Conservation (phyloP, 2,888 invertebrate genomes). For the Drosophila falleni region DNA sequence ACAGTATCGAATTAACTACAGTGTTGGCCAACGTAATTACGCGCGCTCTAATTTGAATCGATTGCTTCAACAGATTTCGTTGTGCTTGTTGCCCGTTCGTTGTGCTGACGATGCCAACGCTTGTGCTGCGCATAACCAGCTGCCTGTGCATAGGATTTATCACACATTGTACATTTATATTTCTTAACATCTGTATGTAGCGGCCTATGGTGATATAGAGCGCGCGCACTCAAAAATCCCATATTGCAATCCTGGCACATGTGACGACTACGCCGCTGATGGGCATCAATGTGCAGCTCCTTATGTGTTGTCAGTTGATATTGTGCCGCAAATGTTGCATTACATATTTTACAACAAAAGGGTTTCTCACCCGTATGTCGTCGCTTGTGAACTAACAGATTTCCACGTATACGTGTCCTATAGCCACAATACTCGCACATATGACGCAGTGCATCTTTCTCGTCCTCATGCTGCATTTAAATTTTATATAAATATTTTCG, state of each 20-base stretch:
- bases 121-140: slow-evolving; percentile 80
- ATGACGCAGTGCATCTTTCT: slow-evolving; percentile 40
- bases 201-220: slow-evolving; percentile 69
- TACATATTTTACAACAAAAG: slow-evolving; percentile 61
- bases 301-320: slow-evolving; percentile 62
- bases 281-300: slow-evolving; percentile 54
- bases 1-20: slow-evolving; percentile 28
- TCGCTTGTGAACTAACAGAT: slow-evolving; percentile 65
- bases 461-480: background rate
- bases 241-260: slow-evolving; percentile 63
- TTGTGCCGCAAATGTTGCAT: slow-evolving; percentile 60
- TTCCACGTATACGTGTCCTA: slow-evolving; percentile 61
- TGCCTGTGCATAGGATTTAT: slow-evolving; percentile 72
- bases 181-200: slow-evolving; percentile 63
- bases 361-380: slow-evolving; percentile 73
- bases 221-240: slow-evolving; percentile 71
- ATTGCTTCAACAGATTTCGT: background rate
- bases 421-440: slow-evolving; percentile 78
- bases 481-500: background rate
- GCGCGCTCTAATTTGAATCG: slow-evolving; percentile 36
- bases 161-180: slow-evolving; percentile 71
- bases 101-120: slow-evolving; percentile 64
- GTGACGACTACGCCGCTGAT: slow-evolving; percentile 50
- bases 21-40: slow-evolving; percentile 17
- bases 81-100: slow-evolving; percentile 43